Percentiles rank a stretch among this genome's conserved stretches.
phyloP scores from a whole-genome alignment of 2,797 vertebrate genomes.

The Morelia viridis region DNA sequence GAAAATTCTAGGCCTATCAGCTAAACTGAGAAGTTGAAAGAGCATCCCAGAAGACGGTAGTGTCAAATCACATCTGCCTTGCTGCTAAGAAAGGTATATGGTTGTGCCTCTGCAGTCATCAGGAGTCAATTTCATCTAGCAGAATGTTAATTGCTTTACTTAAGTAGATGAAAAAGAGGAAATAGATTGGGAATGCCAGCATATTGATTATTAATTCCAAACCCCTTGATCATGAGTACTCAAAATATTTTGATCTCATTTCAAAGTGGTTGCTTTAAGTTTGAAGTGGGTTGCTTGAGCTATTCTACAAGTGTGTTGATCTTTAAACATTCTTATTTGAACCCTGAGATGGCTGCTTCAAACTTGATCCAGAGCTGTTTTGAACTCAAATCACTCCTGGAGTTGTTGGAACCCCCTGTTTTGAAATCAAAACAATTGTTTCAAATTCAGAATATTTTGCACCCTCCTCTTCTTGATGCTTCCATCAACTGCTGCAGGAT shows the following conservation, averaged over 20 bases:
- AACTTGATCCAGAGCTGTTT: not conserved
- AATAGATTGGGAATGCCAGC: not conserved
- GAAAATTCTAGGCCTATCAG: not conserved
- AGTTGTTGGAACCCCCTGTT: not conserved
- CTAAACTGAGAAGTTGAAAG: not conserved
- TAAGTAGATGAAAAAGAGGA: not conserved
- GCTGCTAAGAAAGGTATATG: not conserved
- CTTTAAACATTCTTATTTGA: not conserved
- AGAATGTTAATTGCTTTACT: not conserved
- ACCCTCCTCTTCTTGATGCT: not conserved
- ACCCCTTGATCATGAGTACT: not conserved
- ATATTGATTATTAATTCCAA: not conserved
- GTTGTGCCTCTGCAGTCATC: not conserved
- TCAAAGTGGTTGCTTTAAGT: not conserved
- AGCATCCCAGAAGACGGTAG: not conserved
- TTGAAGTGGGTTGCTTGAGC: not conserved
- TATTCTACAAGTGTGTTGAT: not conserved
- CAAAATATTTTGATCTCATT: not conserved
- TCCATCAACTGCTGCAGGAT: not conserved
- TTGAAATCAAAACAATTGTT: not conserved
- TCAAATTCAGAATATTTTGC: not conserved
- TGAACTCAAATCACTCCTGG: not conserved
- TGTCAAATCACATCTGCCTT: not conserved
- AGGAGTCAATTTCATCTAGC: not conserved
- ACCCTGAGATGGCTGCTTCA: not conserved